Evolutionary conservation across 1,140 invertebrate genomes (phyloP), one percentile per base, ranked within the genome.

Genomic region (Micrasema minimum): DNA sequence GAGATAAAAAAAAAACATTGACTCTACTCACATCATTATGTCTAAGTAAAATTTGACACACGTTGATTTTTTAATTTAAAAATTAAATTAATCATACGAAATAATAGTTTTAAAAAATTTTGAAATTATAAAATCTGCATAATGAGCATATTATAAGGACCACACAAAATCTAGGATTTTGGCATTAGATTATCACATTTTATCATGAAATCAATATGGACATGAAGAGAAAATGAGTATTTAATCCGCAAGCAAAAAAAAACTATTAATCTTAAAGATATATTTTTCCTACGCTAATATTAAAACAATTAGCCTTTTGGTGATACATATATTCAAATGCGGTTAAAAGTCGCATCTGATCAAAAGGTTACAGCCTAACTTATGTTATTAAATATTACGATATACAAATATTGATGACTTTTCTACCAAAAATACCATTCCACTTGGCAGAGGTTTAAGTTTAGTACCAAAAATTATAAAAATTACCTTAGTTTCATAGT

Each of bases 151-250:
- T 45, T 45, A 57, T 10, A 41, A 62, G 45, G 2, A 26, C 18
- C 43, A 62, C 59, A 46, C 59, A 62, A 62, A 62, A 62, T 62
- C 59, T 62, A 62, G 59, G 68, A 43, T 66, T 62, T 62, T 62
- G 59, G 59, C 72, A 69, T 66, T 74, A 23, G 46, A 70, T 66
- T 74, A 74, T 74, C 72, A 74, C 72, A 74, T 66, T 66, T 65
- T 46, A 67, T 73, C 59, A 69, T 69, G 66, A 51, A 62, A 57
- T 38, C 16, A 48, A 16, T 45, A 50, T 26, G 45, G 31, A 38
- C 10, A 48, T 43, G 20, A 31, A 51, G 37, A 50, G 11, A 31
- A 51, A 45, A 66, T 38, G 59, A 64, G 46, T 50, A 66, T 50
- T 64, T 41, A 5, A 65, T 14, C 41, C 14, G 61, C 22, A 35